Percentiles rank a stretch among this genome's conserved stretches.
These are phyloP conservation scores for Microcebus ravelobensis DNA, from an alignment of 2,113 vertebrate genomes.

Conservation along the genomic window DNA sequence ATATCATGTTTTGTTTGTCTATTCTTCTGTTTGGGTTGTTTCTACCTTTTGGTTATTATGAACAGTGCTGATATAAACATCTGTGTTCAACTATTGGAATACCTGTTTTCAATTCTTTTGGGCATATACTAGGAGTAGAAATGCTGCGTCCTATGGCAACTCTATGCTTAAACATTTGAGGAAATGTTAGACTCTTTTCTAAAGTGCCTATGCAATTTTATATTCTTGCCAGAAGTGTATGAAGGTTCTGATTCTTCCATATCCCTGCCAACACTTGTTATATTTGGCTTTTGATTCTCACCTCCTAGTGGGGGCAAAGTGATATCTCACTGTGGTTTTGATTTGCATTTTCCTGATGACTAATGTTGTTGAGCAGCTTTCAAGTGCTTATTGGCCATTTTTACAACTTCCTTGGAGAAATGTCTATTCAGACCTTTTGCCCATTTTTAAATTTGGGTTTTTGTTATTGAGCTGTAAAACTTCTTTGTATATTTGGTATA, in stretches of 20 bases:
- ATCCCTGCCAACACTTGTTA: neutral
- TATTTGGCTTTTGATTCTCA: neutral
- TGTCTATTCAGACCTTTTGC: neutral
- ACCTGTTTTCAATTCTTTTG: neutral
- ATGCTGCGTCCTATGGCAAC: neutral
- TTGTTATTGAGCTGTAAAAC: neutral
- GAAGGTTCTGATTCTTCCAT: neutral
- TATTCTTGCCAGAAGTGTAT: neutral
- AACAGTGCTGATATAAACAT: neutral
- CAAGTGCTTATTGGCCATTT: neutral
- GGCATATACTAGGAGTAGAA: neutral
- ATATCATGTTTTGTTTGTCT: neutral
- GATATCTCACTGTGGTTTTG: neutral
- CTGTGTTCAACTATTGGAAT: neutral
- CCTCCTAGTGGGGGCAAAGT: neutral
- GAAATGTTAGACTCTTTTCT: neutral
- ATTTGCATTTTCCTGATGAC: conserved; percentile 18
- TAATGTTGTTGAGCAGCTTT: neutral
- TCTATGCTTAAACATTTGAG: neutral
- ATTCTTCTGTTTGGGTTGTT: neutral
- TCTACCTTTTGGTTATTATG: neutral
- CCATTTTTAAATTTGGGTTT: neutral
- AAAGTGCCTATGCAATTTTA: neutral
- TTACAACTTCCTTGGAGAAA: neutral
- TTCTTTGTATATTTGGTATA: neutral